phyloP scores from a whole-genome alignment of 2,888 invertebrate genomes.

The Stenolophus ochropezus region DNA sequence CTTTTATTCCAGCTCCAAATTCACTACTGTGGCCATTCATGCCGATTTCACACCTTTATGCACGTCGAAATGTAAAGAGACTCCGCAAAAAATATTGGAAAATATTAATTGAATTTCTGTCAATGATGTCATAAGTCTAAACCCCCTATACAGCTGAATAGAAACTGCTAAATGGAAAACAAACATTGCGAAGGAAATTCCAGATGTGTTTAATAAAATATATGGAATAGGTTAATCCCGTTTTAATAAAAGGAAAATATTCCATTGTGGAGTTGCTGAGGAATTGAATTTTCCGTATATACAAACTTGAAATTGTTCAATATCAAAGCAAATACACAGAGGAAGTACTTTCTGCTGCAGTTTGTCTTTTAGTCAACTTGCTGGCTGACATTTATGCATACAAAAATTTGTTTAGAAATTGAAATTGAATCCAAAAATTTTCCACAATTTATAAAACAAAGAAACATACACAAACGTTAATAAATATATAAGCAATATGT shows the following conservation, averaged over 20 bases:
- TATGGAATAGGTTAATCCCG: background rate
- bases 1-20: constrained; percentile 13
- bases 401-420: background rate
- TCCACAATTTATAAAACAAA: too few relatives aligned
- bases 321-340: constrained; percentile 2
- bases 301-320: background rate
- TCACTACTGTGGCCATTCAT: constrained; percentile 14
- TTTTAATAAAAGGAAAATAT: constrained; percentile 23
- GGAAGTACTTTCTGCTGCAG: background rate
- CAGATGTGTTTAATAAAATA: constrained; percentile 1
- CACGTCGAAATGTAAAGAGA: constrained; percentile 4
- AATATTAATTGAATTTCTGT: constrained; percentile 41
- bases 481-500: too few relatives aligned
- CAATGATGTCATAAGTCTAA: constrained; percentile 11
- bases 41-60: constrained; percentile 31
- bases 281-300: constrained; percentile 20
- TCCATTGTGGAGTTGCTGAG: background rate
- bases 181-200: background rate
- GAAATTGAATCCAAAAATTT: background rate
- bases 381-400: background rate
- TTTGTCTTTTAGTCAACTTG: background rate
- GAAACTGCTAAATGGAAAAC: background rate
- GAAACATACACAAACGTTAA: too few relatives aligned
- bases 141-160: constrained; percentile 12
- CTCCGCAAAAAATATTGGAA: constrained; percentile 17